These are phyloP conservation scores for Perdix hodgsoniae DNA, from an alignment of 2,797 vertebrate species.

Conservation along the genomic window DNA sequence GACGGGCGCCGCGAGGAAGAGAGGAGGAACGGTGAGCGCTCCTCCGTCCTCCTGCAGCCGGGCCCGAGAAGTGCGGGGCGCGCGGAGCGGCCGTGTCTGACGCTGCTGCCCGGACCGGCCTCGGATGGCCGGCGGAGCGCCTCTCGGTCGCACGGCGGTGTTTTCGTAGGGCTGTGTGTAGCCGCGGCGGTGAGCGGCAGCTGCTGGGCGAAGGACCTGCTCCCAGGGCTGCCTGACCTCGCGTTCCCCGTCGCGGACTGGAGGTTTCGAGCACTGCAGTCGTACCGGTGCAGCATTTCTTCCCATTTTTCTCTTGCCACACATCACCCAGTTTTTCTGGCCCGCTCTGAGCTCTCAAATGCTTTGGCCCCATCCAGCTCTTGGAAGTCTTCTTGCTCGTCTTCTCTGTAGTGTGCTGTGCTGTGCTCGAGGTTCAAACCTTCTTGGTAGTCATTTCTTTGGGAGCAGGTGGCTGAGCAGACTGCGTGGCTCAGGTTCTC, in stretches of 20 bases:
- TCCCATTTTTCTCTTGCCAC: not conserved
- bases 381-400: slow-evolving; percentile 10
- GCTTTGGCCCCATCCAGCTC: not conserved
- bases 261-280: not conserved
- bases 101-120: not conserved
- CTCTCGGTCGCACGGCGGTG: not conserved
- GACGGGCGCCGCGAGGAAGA: not conserved
- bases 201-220: not conserved
- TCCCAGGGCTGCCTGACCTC: not conserved
- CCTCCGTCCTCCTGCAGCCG: not conserved
- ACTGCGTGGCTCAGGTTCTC: not conserved
- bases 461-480: not conserved
- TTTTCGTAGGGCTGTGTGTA: not conserved
- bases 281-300: not conserved
- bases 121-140: not conserved
- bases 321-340: not conserved
- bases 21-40: not conserved
- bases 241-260: not conserved
- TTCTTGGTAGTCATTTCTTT: not conserved
- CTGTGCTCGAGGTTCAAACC: not conserved
- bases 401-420: not conserved
- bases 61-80: not conserved
- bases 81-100: not conserved
- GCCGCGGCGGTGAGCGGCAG: not conserved
- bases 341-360: not conserved